These are phyloP conservation scores for Oreotrochilus melanogaster DNA, from an alignment of 2,113 vertebrate genomes.

Conservation along the genomic window DNA sequence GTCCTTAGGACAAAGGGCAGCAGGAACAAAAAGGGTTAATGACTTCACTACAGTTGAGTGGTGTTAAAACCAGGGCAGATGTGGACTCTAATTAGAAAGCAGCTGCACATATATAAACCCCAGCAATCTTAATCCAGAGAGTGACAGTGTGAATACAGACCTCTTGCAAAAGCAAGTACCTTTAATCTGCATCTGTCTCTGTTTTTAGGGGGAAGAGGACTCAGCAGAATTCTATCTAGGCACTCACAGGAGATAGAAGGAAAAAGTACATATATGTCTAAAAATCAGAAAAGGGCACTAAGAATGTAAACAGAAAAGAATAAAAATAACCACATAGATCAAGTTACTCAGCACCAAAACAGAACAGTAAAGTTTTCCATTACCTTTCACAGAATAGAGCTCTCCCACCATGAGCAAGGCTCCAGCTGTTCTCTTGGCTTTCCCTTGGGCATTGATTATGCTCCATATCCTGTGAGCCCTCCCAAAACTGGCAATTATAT, in stretches of 20 bases:
- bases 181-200: conserved; percentile 4
- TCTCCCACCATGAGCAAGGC: neutral
- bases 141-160: neutral
- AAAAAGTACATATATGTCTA: conserved; percentile 29
- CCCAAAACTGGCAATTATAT: neutral
- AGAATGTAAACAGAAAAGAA: conserved; percentile 73
- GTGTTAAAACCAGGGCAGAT: conserved; percentile 25
- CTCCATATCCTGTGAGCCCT: neutral
- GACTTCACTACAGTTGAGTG: neutral
- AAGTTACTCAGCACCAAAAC: conserved; percentile 66
- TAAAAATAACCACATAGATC: conserved; percentile 70
- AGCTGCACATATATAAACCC: conserved; percentile 53
- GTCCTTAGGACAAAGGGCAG: neutral
- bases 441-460: conserved; percentile 11
- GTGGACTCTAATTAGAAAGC: conserved; percentile 54
- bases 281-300: conserved; percentile 42
- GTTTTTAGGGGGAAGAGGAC: neutral
- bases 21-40: conserved; percentile 36
- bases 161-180: conserved; percentile 4
- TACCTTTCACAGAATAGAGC: conserved; percentile 58
- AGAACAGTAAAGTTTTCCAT: conserved; percentile 71
- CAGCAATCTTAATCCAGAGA: conserved; percentile 30
- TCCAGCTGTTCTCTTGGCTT: conserved; percentile 38
- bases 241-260: neutral
- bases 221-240: neutral